Base-by-base conservation (phyloP, 1,140 invertebrate species). In the Lepidotrigona ventralis region DNA sequence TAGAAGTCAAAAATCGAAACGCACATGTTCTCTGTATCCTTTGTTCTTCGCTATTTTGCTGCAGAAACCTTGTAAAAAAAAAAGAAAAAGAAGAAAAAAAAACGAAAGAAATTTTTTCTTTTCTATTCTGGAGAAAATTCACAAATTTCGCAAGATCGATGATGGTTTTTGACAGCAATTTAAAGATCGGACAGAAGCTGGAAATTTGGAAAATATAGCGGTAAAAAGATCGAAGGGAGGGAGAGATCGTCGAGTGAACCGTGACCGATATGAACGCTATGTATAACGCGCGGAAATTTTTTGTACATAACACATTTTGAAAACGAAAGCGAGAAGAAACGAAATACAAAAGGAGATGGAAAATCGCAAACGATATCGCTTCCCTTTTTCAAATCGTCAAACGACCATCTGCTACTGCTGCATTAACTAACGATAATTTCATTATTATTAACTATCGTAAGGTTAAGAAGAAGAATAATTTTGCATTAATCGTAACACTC, bases 391-490 rank as follows among this genome's bases (percentile, higher is more conserved):
- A 72, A 81, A 86, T 81, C 80, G 85, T 78, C 81, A 74, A 76
- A 60, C 46, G 15, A 79, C 73, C 74, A 82, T 51, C 74, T 80
- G 88, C 88, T 83, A 83, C 84, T 78, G 84, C 88, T 88, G 85
- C 88, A 90, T 90, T 84, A 90, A 46, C 39, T 46, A 46, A 46
- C 85, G 56, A 81, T 82, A 79, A 86, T 58, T 89, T 87, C 79
- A 85, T 88, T 88, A 88, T 85, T 84, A 86, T 90, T 87, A 86
- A 73, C 84, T 89, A 87, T 79, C 66, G 78, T 79, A 84, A 68
- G 63, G 81, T 85, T 82, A 66, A 85, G 83, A 86, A 85, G 83
- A 86, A 85, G 84, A 85, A 75, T 85, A 87, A 82, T 89, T 90
- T 88, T 89, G 73, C 85, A 81, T 87, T 89, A 80, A 81, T 85